Conservation (phyloP, 2,113 vertebrate species). For the Pollachius pollachius region DNA sequence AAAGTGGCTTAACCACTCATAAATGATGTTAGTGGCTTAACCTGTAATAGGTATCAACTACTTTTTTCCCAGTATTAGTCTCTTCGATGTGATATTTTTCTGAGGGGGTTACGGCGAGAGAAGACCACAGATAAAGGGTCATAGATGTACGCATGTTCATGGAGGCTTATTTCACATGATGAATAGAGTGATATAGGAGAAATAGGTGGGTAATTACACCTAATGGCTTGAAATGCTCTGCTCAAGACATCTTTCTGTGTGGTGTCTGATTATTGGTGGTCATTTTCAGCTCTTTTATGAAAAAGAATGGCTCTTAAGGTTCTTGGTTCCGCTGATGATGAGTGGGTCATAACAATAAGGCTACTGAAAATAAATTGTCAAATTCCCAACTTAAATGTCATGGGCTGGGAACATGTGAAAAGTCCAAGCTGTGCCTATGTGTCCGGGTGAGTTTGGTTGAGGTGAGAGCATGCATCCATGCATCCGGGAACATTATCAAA, state of each 20-base stretch:
- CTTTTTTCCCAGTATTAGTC: slow-evolving; percentile 36
- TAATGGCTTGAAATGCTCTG: slow-evolving; percentile 72
- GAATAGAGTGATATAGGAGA: slow-evolving; percentile 63
- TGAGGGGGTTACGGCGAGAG: slow-evolving; percentile 43
- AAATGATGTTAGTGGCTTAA: slow-evolving; percentile 37
- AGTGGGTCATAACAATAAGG: slow-evolving; percentile 71
- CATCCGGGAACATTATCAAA: too few relatives aligned
- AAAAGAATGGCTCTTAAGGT: slow-evolving; percentile 57
- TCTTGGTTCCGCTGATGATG: slow-evolving; percentile 61
- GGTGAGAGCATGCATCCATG: too few relatives aligned
- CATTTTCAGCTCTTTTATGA: slow-evolving; percentile 67
- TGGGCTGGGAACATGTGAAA: slow-evolving; percentile 31
- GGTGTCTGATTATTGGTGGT: slow-evolving; percentile 72
- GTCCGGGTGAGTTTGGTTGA: too few relatives aligned
- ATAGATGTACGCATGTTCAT: slow-evolving; percentile 36
- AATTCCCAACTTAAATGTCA: slow-evolving; percentile 60
- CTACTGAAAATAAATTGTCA: slow-evolving; percentile 71
- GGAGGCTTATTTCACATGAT: slow-evolving; percentile 59
- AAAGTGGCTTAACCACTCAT: slow-evolving; percentile 34
- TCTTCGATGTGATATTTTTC: slow-evolving; percentile 32
- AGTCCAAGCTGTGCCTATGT: slow-evolving; percentile 25
- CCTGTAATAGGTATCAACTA: slow-evolving; percentile 44
- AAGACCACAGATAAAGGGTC: slow-evolving; percentile 20
- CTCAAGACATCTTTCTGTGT: slow-evolving; percentile 67
- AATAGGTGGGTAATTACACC: slow-evolving; percentile 67